phyloP scores from a whole-genome alignment of 2,888 invertebrate species.

The Synergus gifuensis region DNA sequence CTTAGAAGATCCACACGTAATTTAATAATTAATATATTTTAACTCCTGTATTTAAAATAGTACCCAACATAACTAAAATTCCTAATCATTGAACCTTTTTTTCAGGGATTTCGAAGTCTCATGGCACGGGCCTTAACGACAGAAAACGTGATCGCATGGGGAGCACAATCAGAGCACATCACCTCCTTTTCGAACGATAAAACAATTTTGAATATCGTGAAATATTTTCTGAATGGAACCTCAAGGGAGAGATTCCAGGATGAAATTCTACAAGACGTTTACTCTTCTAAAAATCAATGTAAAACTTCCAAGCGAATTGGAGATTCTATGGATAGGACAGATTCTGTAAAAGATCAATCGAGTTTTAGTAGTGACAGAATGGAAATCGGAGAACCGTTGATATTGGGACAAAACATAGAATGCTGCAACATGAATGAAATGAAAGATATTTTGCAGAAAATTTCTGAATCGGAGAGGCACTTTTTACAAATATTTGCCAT shows the following conservation, averaged over 20 bases:
- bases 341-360: constrained; percentile 56
- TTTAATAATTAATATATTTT: constrained; percentile 36
- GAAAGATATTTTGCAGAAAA: constrained; percentile 51
- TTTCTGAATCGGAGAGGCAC: constrained; percentile 65
- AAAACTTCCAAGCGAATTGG: constrained; percentile 58
- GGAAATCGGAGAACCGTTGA: constrained; percentile 65
- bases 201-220: constrained; percentile 84
- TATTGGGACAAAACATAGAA: not conserved
- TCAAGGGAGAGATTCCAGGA: constrained; percentile 57
- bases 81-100: constrained; percentile 4
- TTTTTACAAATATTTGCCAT: constrained; percentile 72
- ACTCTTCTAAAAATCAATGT: constrained; percentile 56
- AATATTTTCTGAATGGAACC: constrained; percentile 81
- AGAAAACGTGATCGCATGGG: constrained; percentile 85
- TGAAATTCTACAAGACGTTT: constrained; percentile 51
- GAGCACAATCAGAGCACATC: constrained; percentile 83
- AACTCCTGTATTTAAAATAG: constrained; percentile 21
- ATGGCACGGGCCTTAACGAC: constrained; percentile 89
- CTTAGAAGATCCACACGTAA: constrained; percentile 86
- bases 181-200: constrained; percentile 87
- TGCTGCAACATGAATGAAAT: constrained; percentile 42
- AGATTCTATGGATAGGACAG: constrained; percentile 59
- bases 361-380: constrained; percentile 64
- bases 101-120: constrained; percentile 86
- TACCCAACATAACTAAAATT: not conserved